Conservation (phyloP, 2,888 invertebrate genomes). For the Drosophila fungiperda region DNA sequence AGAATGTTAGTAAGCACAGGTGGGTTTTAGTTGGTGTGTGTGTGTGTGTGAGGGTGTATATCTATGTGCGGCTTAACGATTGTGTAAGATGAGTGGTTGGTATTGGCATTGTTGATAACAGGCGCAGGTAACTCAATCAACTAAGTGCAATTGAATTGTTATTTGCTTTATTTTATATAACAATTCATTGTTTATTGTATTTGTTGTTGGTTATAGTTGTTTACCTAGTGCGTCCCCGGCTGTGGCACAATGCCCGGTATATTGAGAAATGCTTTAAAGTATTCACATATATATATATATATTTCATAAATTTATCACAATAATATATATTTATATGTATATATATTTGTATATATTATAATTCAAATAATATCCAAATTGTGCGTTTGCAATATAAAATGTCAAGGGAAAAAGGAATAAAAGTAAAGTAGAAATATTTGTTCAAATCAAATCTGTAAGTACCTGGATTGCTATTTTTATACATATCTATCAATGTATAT, state of each 20-base stretch:
- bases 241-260: constrained; percentile 83
- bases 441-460: constrained; percentile 45
- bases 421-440: constrained; percentile 49
- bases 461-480: constrained; percentile 21
- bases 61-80: constrained; percentile 10
- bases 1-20: constrained; percentile 8
- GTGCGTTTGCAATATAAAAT: constrained; percentile 42
- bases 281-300: constrained; percentile 20
- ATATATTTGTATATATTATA: constrained; percentile 16
- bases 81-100: constrained; percentile 15
- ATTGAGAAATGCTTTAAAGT: constrained; percentile 81
- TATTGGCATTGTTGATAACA: constrained; percentile 28
- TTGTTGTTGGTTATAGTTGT: constrained; percentile 38
- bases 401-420: constrained; percentile 42
- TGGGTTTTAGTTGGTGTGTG: constrained; percentile 9
- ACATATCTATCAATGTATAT: constrained; percentile 10
- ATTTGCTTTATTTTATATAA: constrained; percentile 10
- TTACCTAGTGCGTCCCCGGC: constrained; percentile 84
- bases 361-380: constrained; percentile 41
- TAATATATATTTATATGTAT: constrained; percentile 26
- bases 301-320: constrained; percentile 23
- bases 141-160: constrained; percentile 57
- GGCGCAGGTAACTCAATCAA: constrained; percentile 40
- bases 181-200: constrained; percentile 12
- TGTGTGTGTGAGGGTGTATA: background rate